Evolutionary conservation across 2,797 vertebrate genomes (phyloP).

Genomic region (Brotogeris chrysoptera): DNA sequence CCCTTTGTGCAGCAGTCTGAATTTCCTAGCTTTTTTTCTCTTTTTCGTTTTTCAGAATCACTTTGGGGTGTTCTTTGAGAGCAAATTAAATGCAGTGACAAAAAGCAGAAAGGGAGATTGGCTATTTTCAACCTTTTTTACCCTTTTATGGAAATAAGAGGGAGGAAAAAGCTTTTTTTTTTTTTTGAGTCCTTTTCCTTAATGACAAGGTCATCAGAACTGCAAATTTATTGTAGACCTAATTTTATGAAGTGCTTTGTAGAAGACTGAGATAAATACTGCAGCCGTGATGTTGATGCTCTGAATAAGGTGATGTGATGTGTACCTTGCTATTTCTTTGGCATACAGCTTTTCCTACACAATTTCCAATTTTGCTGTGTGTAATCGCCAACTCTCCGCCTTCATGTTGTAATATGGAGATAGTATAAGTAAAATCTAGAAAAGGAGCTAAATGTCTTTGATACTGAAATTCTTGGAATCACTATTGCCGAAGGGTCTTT

Average conservation of each 20-base stretch:
- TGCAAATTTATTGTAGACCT: neutral
- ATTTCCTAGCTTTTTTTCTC: neutral
- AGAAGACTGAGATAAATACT: neutral
- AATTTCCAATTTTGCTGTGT: neutral
- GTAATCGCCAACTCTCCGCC: neutral
- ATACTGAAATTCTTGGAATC: neutral
- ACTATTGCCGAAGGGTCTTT: neutral
- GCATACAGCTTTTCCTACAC: neutral
- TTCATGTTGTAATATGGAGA: neutral
- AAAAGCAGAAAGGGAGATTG: neutral
- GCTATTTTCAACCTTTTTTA: neutral
- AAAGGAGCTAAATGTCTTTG: neutral
- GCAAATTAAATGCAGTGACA: neutral
- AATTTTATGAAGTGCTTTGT: neutral
- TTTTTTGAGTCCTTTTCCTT: neutral
- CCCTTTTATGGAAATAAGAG: neutral
- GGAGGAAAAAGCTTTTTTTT: neutral
- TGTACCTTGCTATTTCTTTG: neutral
- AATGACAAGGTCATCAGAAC: neutral
- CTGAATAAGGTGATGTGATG: neutral
- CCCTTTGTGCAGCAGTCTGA: neutral
- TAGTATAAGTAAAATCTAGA: neutral
- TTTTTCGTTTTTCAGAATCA: neutral
- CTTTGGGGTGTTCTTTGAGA: neutral
- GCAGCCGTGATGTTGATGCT: neutral